Conservation (phyloP, 2,113 vertebrate species). For the Nycticebus coucang region DNA sequence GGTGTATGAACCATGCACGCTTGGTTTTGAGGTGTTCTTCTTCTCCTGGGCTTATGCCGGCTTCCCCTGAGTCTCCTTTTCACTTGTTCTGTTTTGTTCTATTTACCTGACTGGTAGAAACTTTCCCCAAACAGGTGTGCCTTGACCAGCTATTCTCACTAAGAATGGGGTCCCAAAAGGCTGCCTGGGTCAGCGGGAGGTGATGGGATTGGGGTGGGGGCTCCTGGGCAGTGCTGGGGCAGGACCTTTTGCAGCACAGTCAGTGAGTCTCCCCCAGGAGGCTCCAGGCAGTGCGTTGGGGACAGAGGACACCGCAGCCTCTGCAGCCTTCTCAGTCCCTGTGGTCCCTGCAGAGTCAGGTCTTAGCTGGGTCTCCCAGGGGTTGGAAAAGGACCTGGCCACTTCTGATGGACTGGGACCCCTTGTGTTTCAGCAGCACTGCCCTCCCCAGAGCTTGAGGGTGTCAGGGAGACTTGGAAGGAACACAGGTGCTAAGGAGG, state of each 20-base stretch:
- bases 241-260: not conserved
- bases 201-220: not conserved
- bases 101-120: not conserved
- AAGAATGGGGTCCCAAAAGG: not conserved
- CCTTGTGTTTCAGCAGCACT: not conserved
- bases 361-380: not conserved
- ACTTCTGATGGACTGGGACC: not conserved
- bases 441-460: not conserved
- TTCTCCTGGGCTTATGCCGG: not conserved
- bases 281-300: not conserved
- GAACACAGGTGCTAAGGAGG: not conserved
- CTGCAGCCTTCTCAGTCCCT: not conserved
- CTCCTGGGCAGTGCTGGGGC: not conserved
- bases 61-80: not conserved
- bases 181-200: not conserved
- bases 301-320: not conserved
- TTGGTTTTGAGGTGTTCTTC: accelerated
- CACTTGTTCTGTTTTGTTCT: not conserved
- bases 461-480: not conserved
- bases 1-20: accelerated
- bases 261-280: not conserved
- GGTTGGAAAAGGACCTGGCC: not conserved
- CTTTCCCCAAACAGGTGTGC: not conserved
- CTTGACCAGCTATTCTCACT: not conserved
- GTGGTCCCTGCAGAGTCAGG: too few relatives aligned